These are phyloP conservation scores for Eurypyga helias DNA, from an alignment of 2,113 vertebrate genomes.

Conservation along the genomic window DNA sequence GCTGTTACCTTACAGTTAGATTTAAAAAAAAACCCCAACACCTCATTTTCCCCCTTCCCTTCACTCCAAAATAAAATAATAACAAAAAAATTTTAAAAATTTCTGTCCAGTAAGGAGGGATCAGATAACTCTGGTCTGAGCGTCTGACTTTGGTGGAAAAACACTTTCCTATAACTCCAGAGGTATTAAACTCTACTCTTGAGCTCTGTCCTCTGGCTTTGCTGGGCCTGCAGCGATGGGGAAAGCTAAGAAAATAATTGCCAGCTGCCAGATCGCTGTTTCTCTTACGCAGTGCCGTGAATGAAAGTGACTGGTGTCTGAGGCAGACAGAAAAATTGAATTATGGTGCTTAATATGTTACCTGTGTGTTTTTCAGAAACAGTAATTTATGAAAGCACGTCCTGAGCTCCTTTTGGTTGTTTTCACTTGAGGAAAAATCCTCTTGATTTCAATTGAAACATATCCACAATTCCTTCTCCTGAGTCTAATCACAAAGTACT, in stretches of 20 bases:
- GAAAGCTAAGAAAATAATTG: not conserved
- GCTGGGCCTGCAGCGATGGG: not conserved
- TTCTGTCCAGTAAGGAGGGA: not conserved
- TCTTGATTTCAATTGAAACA: not conserved
- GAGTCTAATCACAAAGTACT: not conserved
- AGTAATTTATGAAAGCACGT: not conserved
- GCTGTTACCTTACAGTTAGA: not conserved
- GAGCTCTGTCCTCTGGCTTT: not conserved
- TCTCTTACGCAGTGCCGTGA: rapidly evolving
- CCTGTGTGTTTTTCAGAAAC: constrained; percentile 11
- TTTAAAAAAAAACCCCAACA: not conserved
- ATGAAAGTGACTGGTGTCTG: not conserved
- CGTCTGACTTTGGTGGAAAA: not conserved
- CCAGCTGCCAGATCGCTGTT: not conserved
- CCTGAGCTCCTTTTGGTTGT: not conserved
- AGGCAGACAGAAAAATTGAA: constrained; percentile 32
- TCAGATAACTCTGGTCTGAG: not conserved
- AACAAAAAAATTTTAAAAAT: not conserved
- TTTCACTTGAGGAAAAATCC: not conserved
- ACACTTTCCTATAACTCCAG: not conserved
- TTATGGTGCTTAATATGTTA: constrained; percentile 43
- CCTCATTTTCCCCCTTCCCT: not conserved
- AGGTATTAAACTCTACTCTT: not conserved
- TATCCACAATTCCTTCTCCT: not conserved
- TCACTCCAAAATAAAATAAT: no score